Percentiles rank a stretch among this genome's conserved stretches.
Conservation (phyloP, 2,797 vertebrate species). For the Mus minutoides region DNA sequence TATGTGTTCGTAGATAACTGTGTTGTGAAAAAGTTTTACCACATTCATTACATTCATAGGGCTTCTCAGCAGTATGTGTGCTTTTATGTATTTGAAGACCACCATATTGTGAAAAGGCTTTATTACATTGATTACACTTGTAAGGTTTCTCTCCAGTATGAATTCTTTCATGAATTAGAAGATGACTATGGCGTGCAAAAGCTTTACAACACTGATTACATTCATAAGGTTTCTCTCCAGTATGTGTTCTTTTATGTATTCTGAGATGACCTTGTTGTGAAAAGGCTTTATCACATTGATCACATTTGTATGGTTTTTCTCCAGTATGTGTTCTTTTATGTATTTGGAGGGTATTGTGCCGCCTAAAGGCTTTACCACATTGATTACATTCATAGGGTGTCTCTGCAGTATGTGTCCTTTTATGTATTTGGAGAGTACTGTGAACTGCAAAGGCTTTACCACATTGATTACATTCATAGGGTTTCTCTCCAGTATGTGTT, state of each 20-base stretch:
- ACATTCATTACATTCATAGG: not conserved
- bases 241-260: not conserved
- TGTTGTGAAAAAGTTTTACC: not conserved
- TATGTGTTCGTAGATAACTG: not conserved
- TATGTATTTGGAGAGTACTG: not conserved
- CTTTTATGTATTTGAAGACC: not conserved
- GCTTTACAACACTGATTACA: not conserved
- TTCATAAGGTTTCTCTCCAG: not conserved
- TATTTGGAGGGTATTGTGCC: not conserved
- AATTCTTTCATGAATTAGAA: not conserved
- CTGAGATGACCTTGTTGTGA: not conserved
- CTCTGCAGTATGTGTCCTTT: not conserved
- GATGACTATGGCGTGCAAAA: not conserved
- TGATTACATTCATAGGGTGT: not conserved
- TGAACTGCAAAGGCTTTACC: not conserved
- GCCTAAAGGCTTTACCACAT: not conserved
- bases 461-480: not conserved
- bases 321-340: not conserved
- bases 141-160: not conserved
- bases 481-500: not conserved
- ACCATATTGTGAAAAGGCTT: not conserved
- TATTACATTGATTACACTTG: not conserved
- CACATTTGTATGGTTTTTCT: not conserved
- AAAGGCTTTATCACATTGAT: not conserved
- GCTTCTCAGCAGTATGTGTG: not conserved